A percentile compares a stretch with the other conserved stretches of the same genome.
phyloP scores from a whole-genome alignment of 2,797 vertebrate genomes.

The Steatocranus sp. region DNA sequence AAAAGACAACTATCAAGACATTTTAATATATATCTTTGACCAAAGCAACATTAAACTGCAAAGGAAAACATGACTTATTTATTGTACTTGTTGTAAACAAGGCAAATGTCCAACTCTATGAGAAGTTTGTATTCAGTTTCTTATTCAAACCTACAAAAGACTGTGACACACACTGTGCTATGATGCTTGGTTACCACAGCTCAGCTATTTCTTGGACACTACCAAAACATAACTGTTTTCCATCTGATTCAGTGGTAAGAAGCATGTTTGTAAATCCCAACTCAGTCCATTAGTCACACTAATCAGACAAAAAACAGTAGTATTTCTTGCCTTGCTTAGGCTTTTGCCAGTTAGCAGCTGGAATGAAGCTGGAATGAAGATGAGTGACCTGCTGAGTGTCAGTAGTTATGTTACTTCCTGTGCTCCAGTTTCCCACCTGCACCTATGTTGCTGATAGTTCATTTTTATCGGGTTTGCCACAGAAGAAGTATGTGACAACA shows the following conservation, averaged over 20 bases:
- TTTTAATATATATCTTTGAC: neutral
- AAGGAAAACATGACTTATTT: neutral
- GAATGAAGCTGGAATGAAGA: neutral
- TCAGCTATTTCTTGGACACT: neutral
- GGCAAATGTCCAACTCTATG: neutral
- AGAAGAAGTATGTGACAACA: neutral
- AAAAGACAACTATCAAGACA: neutral
- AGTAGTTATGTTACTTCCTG: neutral
- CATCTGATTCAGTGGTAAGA: neutral
- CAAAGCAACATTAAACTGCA: neutral
- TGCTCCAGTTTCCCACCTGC: slow-evolving; percentile 3
- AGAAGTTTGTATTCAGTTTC: neutral
- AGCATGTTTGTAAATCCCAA: neutral
- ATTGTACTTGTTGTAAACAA: neutral
- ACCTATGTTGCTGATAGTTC: neutral
- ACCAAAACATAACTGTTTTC: neutral
- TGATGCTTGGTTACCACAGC: neutral
- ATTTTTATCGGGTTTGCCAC: neutral
- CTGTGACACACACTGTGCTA: neutral
- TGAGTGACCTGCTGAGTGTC: neutral
- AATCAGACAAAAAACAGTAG: neutral
- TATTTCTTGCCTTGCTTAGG: neutral
- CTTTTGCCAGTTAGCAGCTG: neutral
- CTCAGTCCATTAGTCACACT: neutral
- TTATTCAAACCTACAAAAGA: neutral